Conservation (phyloP, 2,888 invertebrate species). For the Mystacides longicornis region DNA sequence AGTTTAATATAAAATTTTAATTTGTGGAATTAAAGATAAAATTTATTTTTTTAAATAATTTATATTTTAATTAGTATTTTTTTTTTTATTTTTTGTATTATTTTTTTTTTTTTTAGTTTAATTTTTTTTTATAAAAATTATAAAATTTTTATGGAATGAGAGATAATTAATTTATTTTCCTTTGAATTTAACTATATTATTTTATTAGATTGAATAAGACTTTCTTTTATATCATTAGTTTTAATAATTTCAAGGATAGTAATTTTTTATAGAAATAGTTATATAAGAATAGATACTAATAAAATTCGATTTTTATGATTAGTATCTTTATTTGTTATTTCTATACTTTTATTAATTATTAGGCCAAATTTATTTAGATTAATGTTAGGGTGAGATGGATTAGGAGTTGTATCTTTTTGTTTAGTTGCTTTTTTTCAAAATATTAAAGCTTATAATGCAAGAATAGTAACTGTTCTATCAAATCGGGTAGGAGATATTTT, state of each 20-base stretch:
- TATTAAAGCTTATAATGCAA: slow-evolving; percentile 59
- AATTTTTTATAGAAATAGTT: slow-evolving; percentile 55
- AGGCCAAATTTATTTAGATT: slow-evolving; percentile 62
- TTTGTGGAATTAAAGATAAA: slow-evolving; percentile 59
- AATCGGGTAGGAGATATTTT: slow-evolving; percentile 69
- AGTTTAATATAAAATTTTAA: slow-evolving; percentile 62
- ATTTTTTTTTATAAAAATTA: slow-evolving; percentile 44
- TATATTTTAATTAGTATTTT: slow-evolving; percentile 35
- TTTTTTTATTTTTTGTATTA: slow-evolving; percentile 35
- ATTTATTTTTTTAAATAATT: slow-evolving; percentile 44
- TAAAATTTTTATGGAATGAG: slow-evolving; percentile 48
- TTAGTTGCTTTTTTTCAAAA: slow-evolving; percentile 67
- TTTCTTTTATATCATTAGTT: slow-evolving; percentile 58
- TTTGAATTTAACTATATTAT: slow-evolving; percentile 44
- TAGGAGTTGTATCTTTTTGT: slow-evolving; percentile 66
- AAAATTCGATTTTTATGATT: slow-evolving; percentile 58
- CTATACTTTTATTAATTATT: slow-evolving; percentile 61
- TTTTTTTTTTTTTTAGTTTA: slow-evolving; percentile 35
- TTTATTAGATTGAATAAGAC: slow-evolving; percentile 57
- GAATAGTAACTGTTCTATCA: slow-evolving; percentile 62
- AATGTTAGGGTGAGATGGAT: slow-evolving; percentile 66
- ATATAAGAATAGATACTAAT: slow-evolving; percentile 53
- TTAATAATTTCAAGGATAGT: slow-evolving; percentile 60
- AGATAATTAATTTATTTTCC: slow-evolving; percentile 47
- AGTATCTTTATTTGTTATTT: slow-evolving; percentile 57